Base-by-base conservation (phyloP, 2,113 vertebrate genomes). In the Vulpes ferrilata region DNA sequence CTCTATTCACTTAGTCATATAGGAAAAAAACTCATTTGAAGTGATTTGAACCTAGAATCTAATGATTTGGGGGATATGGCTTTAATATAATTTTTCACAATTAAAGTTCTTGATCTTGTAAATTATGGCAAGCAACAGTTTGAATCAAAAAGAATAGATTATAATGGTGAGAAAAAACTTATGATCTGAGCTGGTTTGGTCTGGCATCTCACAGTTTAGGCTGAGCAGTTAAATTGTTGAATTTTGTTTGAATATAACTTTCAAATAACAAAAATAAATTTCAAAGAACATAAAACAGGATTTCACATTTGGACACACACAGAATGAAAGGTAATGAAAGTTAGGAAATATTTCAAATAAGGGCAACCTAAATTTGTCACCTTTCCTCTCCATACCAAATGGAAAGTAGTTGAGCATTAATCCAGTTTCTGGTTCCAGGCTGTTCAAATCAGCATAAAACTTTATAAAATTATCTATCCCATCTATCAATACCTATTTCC, bases 11-110 rank as follows among this genome's bases (percentile, higher is more conserved):
- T 38, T 51, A 71, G 5, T 20, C 35, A 80, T 57, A 15, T 51
- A 35, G 25, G 4, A 38, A n/a, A 62, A 88, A 91, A 88, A 19
- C 0, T 10, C 53, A 5, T 79, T 57, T 57, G 71, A 78, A 83
- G 78, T 78, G 32, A 64, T 13, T 16, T 57, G 22, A 25, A 62
- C n/a, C 19, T 87, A 69, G 22, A 55, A 71, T 6, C 2, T 67
- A 79, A 43, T 76, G 32, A 83, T 53, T 81, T 73, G 22, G 17
- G 15, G 51, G 10, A 0, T 59, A 71, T 38, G 20, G 5, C 19
- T 92, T 88, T 96, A 32, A 38, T 27, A 91, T n/a, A 85, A 12
- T 80, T 80, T 71, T 92, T 92, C 59, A 95, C 15, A 60, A 8
- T 57, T 74, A 43, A 84, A 60, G 27, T 79, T 4, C 32, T 65